Base-by-base conservation (phyloP, 2,797 vertebrate genomes). In the Melanotaenia maccullochi region DNA sequence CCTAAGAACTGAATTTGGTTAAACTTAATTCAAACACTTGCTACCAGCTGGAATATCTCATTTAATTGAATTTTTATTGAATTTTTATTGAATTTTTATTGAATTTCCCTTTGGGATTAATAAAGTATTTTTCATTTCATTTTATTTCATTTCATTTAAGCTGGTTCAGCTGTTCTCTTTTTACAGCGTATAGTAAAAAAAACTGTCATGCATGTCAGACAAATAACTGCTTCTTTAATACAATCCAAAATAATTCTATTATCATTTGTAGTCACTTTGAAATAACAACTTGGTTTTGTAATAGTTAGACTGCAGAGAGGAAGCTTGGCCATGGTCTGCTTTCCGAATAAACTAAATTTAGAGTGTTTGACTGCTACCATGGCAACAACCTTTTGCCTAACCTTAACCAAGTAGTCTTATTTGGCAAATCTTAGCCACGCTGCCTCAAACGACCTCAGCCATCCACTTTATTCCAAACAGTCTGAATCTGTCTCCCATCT, bases 321-420 rank as follows among this genome's bases (percentile, higher is more conserved):
- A n/a, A 8, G 7, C 52, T 32, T 0, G 0, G 65, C 52, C 68
- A 59, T 78, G 38, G 60, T 84, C 49, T 63, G 32, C 59, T 35
- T 65, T 72, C 73, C 78, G 81, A 80, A 65, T 9, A 51, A 76
- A 72, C 60, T 57, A 7, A 11, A 79, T 38, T 70, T 30, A 25
- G 68, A 28, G 74, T 54, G 22, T 60, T 70, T 57, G 28, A 32
- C 49, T 30, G 57, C 65, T 38, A 14, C 62, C 65, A 54, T 57
- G 33, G 66, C 38, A 0, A 66, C 5, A 9, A 65, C 57, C 60
- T 75, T 71, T 42, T 24, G 18, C 44, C 22, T 16, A 33, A 73
- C 66, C 33, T 32, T 33, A 59, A 30, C 32, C 2, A 8, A 58
- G 36, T 13, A 42, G 7, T 36, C 58, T 60, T 35, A 52, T 70